Evolutionary conservation across 2,888 invertebrate genomes (phyloP), one percentile per base, ranked within the genome.

Genomic region (Pollenia angustigena): DNA sequence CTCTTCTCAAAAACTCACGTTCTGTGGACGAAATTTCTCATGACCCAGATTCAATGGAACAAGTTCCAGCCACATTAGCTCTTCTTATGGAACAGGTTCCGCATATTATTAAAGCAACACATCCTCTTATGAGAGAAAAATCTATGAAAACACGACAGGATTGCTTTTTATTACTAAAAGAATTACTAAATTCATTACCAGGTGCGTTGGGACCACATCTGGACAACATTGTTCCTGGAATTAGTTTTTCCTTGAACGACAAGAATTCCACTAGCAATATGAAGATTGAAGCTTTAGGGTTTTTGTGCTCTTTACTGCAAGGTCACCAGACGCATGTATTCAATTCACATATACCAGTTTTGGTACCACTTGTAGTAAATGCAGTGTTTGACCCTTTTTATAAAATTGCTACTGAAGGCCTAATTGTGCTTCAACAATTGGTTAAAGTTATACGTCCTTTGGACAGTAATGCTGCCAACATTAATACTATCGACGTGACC

Each of bases 341-440:
- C 93, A 96, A 97, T 90, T 95, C 95, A 6, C 97, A 97, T 93
- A 96, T 97, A 92, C 94, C 95, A 2, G 95, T 96, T 42, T 93
- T 98, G 58, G 95, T 97, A 87, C 97, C 97, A 11, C 96, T 98
- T 6, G 96, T 99, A 68, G 96, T 98, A 68, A 95, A 96, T 84
- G 97, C 98, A 52, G 98, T 99, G 40, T 96, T 97, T 75, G 99
- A 99, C 94, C 96, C 97, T 62, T 99, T 99, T 94, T 99, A 99
- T 94, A 99, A 99, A 94, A 99, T 99, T 90, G 98, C 98, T 1
- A 99, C 99, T 0, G 99, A 99, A 93, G 99, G 99, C 2, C 94
- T 99, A 78, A 94, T 97, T 40, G 99, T 99, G 18, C 94, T 99
- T 87, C 99, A 99, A 93, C 97, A 98, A 88, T 94, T 99, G 85